These are phyloP conservation scores for Drosophila anceps DNA, from an alignment of 2,888 invertebrate species.

Conservation along the genomic window DNA sequence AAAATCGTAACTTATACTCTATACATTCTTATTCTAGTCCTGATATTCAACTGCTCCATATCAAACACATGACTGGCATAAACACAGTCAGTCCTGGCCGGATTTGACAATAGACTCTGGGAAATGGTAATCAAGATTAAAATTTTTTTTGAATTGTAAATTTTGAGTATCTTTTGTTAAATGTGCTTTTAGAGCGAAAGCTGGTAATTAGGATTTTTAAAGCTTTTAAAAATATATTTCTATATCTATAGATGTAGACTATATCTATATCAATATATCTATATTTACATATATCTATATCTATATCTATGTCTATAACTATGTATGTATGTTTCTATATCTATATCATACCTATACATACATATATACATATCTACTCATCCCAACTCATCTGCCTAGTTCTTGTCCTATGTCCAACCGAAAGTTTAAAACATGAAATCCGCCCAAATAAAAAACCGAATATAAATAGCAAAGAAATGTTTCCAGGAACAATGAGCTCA, in stretches of 20 bases:
- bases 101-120: not conserved
- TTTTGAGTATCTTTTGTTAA: no score
- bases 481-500: conserved; percentile 69
- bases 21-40: not conserved
- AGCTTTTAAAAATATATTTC: no score
- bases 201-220: no score
- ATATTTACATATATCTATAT: not conserved
- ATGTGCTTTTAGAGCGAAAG: not conserved
- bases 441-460: conserved; percentile 34
- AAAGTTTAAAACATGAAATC: conserved; percentile 37
- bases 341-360: not conserved
- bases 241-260: no score
- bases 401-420: conserved; percentile 4
- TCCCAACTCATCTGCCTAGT: not conserved
- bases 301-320: not conserved
- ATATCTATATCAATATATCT: not conserved
- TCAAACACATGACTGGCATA: not conserved
- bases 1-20: not conserved
- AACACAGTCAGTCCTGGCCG: not conserved
- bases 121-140: not conserved
- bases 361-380: not conserved
- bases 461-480: conserved; percentile 47
- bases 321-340: not conserved
- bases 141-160: not conserved
- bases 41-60: not conserved